phyloP scores from a whole-genome alignment of 2,113 vertebrate genomes.

The Microcebus tavaratra region DNA sequence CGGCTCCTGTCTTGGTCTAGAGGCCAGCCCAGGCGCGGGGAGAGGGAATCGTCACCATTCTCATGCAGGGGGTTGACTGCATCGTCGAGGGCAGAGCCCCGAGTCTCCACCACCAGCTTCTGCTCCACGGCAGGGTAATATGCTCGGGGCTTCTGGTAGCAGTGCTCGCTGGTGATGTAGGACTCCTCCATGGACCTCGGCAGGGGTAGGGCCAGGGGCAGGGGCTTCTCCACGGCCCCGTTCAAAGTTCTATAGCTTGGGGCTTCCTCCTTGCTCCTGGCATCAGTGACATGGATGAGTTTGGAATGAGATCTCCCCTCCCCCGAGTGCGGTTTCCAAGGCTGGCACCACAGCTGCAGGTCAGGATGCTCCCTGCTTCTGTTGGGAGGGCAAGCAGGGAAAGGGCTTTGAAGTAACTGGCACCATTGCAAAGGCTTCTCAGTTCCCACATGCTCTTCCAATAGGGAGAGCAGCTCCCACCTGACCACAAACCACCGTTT shows the following conservation, averaged over 20 bases:
- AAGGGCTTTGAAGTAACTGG: neutral
- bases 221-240: conserved; percentile 83
- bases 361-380: conserved; percentile 95
- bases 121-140: conserved; percentile 96
- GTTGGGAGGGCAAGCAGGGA: conserved; percentile 56
- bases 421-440: neutral
- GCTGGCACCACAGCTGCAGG: conserved; percentile 95
- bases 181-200: conserved; percentile 90
- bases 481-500: neutral
- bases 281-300: conserved; percentile 82
- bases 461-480: neutral
- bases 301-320: conserved; percentile 85
- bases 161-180: conserved; percentile 98
- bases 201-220: conserved; percentile 75
- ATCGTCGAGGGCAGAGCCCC: conserved; percentile 91
- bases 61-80: conserved; percentile 89
- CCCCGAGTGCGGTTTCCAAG: conserved; percentile 89
- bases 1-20: conserved; percentile 88
- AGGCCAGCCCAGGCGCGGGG: conserved; percentile 87
- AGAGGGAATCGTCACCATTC: conserved; percentile 89
- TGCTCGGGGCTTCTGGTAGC: conserved; percentile 96
- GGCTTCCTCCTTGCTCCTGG: conserved; percentile 84
- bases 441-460: neutral
- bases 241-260: conserved; percentile 87
- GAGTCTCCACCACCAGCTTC: conserved; percentile 94